phyloP scores from a whole-genome alignment of 35 echinoderm and acorn worm species.

The Lytechinus variegatus region DNA sequence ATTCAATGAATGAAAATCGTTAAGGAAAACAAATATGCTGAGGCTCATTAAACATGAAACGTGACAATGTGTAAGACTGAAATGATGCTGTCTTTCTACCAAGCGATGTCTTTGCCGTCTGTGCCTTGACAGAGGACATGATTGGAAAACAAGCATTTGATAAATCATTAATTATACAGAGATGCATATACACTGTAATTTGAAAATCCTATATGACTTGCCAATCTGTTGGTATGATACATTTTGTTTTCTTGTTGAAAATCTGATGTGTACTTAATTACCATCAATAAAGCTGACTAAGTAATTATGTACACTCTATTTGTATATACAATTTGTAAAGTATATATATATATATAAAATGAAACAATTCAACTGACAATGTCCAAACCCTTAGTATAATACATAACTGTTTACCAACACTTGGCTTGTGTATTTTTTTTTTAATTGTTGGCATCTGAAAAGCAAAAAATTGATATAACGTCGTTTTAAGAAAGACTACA shows the following conservation, averaged over 20 bases:
- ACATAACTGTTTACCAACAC: not conserved
- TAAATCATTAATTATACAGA: not conserved
- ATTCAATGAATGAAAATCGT: no score
- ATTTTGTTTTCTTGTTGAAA: not conserved
- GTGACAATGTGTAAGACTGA: no score
- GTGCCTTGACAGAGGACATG: not conserved
- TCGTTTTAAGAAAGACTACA: not conserved
- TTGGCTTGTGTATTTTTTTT: not conserved
- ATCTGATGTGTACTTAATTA: not conserved
- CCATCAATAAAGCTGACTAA: not conserved
- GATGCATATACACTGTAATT: not conserved
- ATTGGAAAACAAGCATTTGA: not conserved
- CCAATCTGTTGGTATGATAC: not conserved
- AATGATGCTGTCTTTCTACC: not conserved
- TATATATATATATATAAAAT: not conserved
- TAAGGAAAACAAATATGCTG: no score
- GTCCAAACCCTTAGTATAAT: not conserved
- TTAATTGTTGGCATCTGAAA: not conserved
- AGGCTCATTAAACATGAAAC: no score
- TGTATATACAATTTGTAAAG: constrained; percentile 14
- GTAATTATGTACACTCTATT: constrained; percentile 20
- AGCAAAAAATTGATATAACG: not conserved
- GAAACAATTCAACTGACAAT: not conserved
- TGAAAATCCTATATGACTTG: not conserved
- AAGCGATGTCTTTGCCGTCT: not conserved